Evolutionary conservation across 2,888 invertebrate genomes (phyloP), one percentile per base, ranked within the genome.

Genomic region (Himalopsyche kuldschensis): DNA sequence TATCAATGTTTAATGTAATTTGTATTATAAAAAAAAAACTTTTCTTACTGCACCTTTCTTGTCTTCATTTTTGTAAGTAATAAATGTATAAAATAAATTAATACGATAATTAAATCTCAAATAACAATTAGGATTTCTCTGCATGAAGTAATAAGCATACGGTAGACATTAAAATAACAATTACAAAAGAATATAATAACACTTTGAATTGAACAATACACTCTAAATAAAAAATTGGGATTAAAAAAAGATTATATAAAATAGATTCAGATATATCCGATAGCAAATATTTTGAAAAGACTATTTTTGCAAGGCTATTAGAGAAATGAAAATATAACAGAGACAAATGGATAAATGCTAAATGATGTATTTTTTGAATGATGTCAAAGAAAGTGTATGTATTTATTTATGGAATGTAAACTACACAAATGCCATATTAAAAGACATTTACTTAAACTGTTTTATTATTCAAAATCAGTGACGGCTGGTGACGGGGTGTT

Each of bases 91-190:
- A 6, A 79, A 85, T 84, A 83, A 81, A 82, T 69, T 81, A 84
- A 75, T 83, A 79, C 63, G 48, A 78, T 69, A 69, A 80, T 79
- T 55, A 48, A 81, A 78, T 86, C 8, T 75, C 47, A 86, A 86
- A 85, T 82, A 86, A 87, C 86, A 86, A 86, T 86, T 84, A 81
- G 80, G 85, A 78, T 80, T 79, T 82, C 85, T 80, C 17, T 46
- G 17, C 83, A 84, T 87, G 84, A 82, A 79, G 81, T 80, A 47
- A 82, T 69, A 69, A 69, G 27, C 27, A 27, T 69, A 55, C 55
- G n/a, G 55, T 55, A 69, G 87, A 86, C 87, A 87, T 76, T 87
- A 87, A 86, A 85, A 84, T 32, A 80, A 41, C 24, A n/a, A 76
- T 31, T 80, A 55, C 30, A 75, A 75, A 76, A 76, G 41, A 6